These are phyloP conservation scores for Darevskia nairensis DNA, from an alignment of 2,797 vertebrate genomes.

Conservation along the genomic window DNA sequence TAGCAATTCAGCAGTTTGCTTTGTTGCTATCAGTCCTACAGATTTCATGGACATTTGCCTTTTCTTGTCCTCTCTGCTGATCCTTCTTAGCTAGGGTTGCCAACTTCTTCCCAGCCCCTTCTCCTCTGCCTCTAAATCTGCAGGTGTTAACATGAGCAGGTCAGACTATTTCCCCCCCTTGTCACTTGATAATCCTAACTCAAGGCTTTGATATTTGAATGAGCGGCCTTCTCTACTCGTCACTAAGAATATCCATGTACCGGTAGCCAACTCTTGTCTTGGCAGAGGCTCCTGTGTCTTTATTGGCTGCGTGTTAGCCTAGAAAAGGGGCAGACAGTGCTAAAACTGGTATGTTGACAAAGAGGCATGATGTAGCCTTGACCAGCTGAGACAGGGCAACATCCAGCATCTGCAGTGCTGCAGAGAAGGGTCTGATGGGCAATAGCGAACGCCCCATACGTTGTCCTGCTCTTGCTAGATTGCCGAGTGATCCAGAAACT, in stretches of 20 bases:
- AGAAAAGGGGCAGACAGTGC: background rate
- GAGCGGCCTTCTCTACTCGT: background rate
- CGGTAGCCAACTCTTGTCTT: background rate
- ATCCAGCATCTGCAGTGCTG: background rate
- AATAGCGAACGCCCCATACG: background rate
- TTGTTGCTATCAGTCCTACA: background rate
- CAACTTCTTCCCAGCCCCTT: background rate
- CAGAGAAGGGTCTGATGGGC: no score
- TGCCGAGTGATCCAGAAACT: no score
- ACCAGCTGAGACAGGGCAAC: background rate
- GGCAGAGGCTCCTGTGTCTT: background rate
- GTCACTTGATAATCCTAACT: background rate
- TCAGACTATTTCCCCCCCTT: background rate
- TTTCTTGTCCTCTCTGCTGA: background rate
- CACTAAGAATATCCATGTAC: background rate
- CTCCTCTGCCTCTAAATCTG: background rate
- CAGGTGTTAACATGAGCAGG: background rate
- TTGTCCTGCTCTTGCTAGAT: no score
- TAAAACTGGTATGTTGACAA: background rate
- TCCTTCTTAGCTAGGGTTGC: background rate
- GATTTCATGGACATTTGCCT: background rate
- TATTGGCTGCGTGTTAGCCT: background rate
- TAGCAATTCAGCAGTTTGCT: background rate
- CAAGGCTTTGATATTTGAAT: background rate
- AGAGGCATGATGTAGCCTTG: background rate